Evolutionary conservation across 2,888 invertebrate species (phyloP).

Genomic region (Maniola hyperantus): DNA sequence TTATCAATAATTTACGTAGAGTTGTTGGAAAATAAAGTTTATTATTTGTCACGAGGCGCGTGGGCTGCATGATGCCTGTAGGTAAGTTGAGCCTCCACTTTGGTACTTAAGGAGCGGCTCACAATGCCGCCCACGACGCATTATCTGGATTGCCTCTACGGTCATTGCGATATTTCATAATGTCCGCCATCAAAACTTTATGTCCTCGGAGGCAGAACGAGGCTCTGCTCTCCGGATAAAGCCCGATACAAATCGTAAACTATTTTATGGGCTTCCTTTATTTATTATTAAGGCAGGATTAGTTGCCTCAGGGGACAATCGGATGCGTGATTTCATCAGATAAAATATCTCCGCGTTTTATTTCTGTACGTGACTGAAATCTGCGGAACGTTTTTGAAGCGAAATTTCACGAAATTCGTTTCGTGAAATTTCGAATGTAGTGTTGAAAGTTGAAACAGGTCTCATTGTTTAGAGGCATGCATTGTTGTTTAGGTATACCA

Average conservation of each 20-base stretch:
- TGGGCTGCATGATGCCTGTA: too few relatives aligned
- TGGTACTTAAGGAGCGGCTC: conserved; percentile 15
- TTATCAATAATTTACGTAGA: too few relatives aligned
- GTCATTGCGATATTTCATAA: conserved; percentile 52
- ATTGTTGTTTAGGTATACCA: too few relatives aligned
- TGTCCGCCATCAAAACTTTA: conserved; percentile 65
- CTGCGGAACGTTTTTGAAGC: neutral
- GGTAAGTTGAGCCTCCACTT: too few relatives aligned
- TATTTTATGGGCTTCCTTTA: conserved; percentile 56
- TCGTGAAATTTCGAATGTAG: too few relatives aligned
- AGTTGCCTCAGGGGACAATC: conserved; percentile 35
- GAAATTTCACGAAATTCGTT: too few relatives aligned
- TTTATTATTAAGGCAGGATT: conserved; percentile 45
- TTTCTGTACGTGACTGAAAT: conserved; percentile 15
- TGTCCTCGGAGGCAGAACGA: conserved; percentile 44
- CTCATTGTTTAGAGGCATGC: too few relatives aligned
- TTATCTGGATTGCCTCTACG: conserved; percentile 50
- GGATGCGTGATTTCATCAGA: conserved; percentile 38
- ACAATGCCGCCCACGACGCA: conserved; percentile 40
- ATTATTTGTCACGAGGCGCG: too few relatives aligned
- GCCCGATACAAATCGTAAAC: conserved; percentile 61
- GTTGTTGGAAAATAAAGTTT: too few relatives aligned
- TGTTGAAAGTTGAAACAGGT: too few relatives aligned
- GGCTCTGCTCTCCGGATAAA: conserved; percentile 41
- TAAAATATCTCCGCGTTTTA: conserved; percentile 36